Conservation (phyloP, 2,797 vertebrate species). For the Sebastiscus tertius region DNA sequence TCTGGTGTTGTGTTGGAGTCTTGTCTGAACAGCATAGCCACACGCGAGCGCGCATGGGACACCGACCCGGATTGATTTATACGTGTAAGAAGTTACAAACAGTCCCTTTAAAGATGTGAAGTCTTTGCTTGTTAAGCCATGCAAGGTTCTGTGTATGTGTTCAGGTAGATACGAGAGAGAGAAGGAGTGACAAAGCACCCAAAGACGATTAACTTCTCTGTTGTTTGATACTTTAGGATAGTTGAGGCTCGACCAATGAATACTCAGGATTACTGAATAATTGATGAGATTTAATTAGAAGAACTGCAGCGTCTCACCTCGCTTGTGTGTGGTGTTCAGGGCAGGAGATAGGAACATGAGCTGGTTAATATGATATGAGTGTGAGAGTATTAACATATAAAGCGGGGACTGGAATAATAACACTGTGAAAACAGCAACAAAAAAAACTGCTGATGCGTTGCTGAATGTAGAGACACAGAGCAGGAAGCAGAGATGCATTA, state of each 20-base stretch:
- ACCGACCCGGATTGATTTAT: too few species aligned
- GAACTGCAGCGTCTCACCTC: conserved; percentile 4
- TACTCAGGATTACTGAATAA: conserved; percentile 45
- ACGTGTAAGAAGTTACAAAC: too few species aligned
- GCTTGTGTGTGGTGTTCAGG: conserved; percentile 7
- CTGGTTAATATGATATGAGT: conserved; percentile 27
- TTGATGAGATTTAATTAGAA: conserved; percentile 48
- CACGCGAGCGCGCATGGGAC: too few species aligned
- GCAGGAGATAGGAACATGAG: conserved; percentile 1
- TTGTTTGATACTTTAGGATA: conserved; percentile 11
- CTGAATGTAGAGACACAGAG: conserved; percentile 11
- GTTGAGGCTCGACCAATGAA: conserved; percentile 11
- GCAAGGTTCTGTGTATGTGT: neutral
- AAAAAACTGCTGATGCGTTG: conserved; percentile 48
- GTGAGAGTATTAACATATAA: conserved; percentile 22
- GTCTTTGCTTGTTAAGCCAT: neutral
- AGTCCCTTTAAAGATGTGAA: neutral
- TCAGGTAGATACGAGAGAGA: neutral
- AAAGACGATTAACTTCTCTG: neutral
- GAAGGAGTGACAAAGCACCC: conserved; percentile 8
- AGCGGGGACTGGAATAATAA: conserved; percentile 16
- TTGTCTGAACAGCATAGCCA: too few species aligned
- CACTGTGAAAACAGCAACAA: neutral
- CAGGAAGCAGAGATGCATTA: conserved; percentile 54
- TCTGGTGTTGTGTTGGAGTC: too few species aligned